Conservation (phyloP, 2,113 vertebrate species). For the Anoura caudifer region DNA sequence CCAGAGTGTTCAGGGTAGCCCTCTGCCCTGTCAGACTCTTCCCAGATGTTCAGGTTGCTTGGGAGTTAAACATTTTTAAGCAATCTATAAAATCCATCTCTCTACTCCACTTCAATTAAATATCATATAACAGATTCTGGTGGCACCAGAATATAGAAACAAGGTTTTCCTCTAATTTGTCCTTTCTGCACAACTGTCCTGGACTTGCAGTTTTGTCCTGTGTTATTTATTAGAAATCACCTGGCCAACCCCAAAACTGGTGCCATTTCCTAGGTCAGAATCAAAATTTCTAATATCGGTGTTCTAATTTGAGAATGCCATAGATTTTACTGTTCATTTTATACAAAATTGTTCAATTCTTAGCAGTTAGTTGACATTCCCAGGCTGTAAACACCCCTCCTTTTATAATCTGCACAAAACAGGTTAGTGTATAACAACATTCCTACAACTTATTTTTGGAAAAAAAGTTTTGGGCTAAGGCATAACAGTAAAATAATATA, state of each 20-base stretch:
- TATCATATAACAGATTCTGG: not conserved
- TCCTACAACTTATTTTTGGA: not conserved
- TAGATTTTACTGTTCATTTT: not conserved
- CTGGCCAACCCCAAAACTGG: not conserved
- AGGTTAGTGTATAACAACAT: not conserved
- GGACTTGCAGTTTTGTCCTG: not conserved
- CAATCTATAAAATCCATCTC: not conserved
- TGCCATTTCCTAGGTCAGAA: not conserved
- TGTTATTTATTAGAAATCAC: not conserved
- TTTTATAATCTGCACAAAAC: not conserved
- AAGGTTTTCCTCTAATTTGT: not conserved
- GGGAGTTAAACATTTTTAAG: not conserved
- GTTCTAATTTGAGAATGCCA: not conserved
- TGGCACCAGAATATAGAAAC: not conserved
- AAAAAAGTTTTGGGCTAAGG: not conserved
- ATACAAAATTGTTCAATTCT: not conserved
- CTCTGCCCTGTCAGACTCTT: not conserved
- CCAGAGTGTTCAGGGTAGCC: rapidly evolving
- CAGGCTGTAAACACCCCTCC: not conserved
- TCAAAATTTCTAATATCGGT: not conserved
- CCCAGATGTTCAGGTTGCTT: not conserved
- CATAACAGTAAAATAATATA: not conserved
- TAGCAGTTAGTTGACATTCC: not conserved
- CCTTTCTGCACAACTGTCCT: not conserved
- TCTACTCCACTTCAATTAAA: not conserved